Base-by-base conservation (phyloP, 2,113 vertebrate species). In the Heterocephalus glaber region DNA sequence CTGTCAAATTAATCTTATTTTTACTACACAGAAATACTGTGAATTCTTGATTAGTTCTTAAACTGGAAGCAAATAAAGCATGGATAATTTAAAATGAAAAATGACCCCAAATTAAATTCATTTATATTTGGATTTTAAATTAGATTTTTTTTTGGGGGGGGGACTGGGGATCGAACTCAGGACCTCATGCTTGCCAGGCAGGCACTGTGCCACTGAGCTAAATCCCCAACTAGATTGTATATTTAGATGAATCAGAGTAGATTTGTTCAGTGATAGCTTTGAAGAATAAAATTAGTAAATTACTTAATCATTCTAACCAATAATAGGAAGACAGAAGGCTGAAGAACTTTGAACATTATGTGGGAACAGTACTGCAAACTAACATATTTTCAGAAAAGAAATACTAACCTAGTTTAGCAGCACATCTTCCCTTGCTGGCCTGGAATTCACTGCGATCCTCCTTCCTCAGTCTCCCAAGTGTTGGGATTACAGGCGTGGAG, bases 81-180 rank as follows among this genome's bases (percentile, higher is more conserved):
- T 54, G 86, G 49, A 74, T 80, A 82, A 72, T 85, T 89, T 85
- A 82, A 84, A 93, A 76, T 52, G 14, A 22, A 85, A 84, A 95
- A 44, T 70, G 56, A 95, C 76, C 7, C 20, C 14, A 89, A 86
- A 35, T 82, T 80, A 5, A 49, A 49, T 49, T n/a, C 16, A 74
- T 63, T 91, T 91, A 33, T 89, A 3, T 86, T 63, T 93, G 79
- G 14, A 9, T 41, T 96, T 86, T 52, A 90, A 93, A 72, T 93
- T 76, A 89, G 38, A 77, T 77, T 90, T n/a, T n/a, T n/a, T n/a
- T n/a, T n/a, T n/a, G n/a, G n/a, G n/a, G n/a, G n/a, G n/a, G 44
- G 47, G 5, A 49, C 47, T 49, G 47, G 47, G 47, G 9, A 49
- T 49, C 47, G 9, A 49, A 49, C 47, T 49, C 47, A 9, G 47